Base-by-base conservation (phyloP, 2,888 invertebrate species). In the Acronicta alni region DNA sequence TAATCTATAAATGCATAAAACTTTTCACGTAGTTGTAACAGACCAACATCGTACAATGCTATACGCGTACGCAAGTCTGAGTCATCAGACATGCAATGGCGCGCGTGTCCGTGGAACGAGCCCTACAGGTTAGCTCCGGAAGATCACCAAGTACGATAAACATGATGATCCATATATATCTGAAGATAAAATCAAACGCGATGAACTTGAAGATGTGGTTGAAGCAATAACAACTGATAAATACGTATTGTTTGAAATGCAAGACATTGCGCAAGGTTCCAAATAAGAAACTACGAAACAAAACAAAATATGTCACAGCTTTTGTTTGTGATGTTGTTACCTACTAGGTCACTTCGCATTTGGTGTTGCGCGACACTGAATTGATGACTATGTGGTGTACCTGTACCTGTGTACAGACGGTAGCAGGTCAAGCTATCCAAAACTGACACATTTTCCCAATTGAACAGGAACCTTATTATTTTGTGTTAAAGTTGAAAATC, bases 21-120 rank as follows among this genome's bases (percentile, higher is more conserved):
- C 43, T 43, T 37, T 46, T 32, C 60, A 58, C 58, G 69, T 62
- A 59, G 44, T 39, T 63, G 45, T 55, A 54, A 64, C 69, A 64
- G 67, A 62, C 68, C 47, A 23, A 44, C 37, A 52, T 44, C 38
- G 20, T 55, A 60, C 67, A 73, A 79, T 80, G 71, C 62, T 43
- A 79, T 72, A 70, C 75, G 67, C 68, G 55, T 61, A 73, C 77
- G 75, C 77, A 73, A 51, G 46, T 55, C 69, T 80, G 79, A 83
- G 56, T 81, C 72, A 78, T 82, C 80, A 83, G 75, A 72, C 72
- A 83, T 84, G 80, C 82, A 79, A 69, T 49, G 10, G 48, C 52
- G 69, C 68, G 66, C 75, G 64, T 75, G 80, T 70, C 59, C 57
- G 63, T 63, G 45, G 48, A 54, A 45, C 66, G 45, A 58, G 63